Conservation (phyloP, 2,113 vertebrate species). For the Cebidichthys violaceus region DNA sequence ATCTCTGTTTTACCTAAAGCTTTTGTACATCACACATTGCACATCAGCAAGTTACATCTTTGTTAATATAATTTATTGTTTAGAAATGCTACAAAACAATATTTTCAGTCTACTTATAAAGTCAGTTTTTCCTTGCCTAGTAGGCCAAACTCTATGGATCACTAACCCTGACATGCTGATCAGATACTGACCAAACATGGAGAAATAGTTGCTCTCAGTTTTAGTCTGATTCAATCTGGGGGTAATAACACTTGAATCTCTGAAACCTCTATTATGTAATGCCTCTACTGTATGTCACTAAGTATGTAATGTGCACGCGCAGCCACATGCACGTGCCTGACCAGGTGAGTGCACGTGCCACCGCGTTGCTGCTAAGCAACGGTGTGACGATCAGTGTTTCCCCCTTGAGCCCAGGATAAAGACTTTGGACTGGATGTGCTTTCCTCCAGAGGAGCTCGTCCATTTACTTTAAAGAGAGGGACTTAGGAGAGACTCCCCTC, state of each 20-base stretch:
- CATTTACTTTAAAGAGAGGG: conserved; percentile 54
- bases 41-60: not conserved
- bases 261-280: conserved; percentile 28
- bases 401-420: conserved; percentile 72
- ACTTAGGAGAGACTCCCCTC: conserved; percentile 17
- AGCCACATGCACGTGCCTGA: conserved; percentile 24
- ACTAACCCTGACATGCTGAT: conserved; percentile 15
- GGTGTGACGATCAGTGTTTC: conserved; percentile 58
- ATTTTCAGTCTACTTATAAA: not conserved
- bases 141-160: not conserved
- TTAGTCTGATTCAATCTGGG: conserved; percentile 6
- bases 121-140: not conserved
- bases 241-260: conserved; percentile 1
- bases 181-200: conserved; percentile 25
- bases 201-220: conserved; percentile 26
- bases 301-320: conserved; percentile 21
- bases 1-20: not conserved
- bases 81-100: not conserved
- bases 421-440: conserved; percentile 68
- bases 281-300: conserved; percentile 31
- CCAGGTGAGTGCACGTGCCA: conserved; percentile 70
- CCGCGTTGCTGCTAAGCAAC: conserved; percentile 81
- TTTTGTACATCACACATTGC: not conserved
- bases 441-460: conserved; percentile 58
- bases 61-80: not conserved